Base-by-base conservation (phyloP, 2,113 vertebrate genomes). In the Motacilla alba region DNA sequence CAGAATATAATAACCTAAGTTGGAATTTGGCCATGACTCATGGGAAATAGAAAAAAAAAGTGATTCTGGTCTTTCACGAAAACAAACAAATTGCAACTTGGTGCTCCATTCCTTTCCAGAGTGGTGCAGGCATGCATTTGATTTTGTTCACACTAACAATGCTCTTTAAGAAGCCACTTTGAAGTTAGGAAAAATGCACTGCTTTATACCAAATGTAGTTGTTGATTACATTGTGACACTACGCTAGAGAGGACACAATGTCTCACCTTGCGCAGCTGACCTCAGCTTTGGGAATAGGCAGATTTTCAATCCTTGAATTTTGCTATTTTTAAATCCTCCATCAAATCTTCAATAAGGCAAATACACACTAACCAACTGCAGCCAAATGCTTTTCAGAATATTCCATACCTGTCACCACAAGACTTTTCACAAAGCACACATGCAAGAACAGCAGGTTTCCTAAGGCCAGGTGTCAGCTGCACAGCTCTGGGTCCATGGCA, bases 1-100 rank as follows among this genome's bases (percentile, higher is more conserved):
- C 75, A 95, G 90, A 95, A 94, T 92, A 90, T 96, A 95, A 97
- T 90, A 94, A 94, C 83, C 83, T 86, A 82, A 81, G 68, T 43
- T 93, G 90, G 94, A 93, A 95, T 87, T 47, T 90, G 49, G 85
- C 90, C 93, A 97, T 56, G 82, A 72, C 52, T 94, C 13, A 1
- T 26, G 33, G 27, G 17, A 47, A 55, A 64, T 11, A 24, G 47
- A 2, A 24, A 60, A 60, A 56, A 30, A 44, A 52, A 27, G 35
- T 1, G 1, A 83, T 75, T 82, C 60, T 79, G 37, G 59, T 79
- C 46, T 93, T 87, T 88, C 85, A 93, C 15, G 8, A 62, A 44
- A 68, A 74, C 33, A 83, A 86, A 56, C 35, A 77, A 63, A 39
- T 88, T 78, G 73, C 21, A 82, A n/a, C 52, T 52, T 77, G 18